Evolutionary conservation across 2,888 invertebrate species (phyloP), one percentile per base, ranked within the genome.

Genomic region (Calephelis perditalis): DNA sequence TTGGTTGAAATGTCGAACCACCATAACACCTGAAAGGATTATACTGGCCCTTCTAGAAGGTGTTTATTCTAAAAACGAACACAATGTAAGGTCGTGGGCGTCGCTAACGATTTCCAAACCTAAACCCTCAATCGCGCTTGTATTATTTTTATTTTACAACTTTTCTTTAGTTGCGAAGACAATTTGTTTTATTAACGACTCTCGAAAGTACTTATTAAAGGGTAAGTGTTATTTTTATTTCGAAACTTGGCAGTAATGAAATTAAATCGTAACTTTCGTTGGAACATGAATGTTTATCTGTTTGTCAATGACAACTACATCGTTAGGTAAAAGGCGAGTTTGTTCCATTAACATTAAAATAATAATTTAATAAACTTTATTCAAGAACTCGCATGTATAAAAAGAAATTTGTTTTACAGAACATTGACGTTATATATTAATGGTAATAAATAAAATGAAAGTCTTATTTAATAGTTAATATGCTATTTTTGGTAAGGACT

Each of bases 151-250:
- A 76, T 77, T 80, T 75, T 73, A 65, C 65, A 64, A 63, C 63
- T 65, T 59, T 60, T 56, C 65, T 65, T 58, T 63, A 63, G 72
- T 72, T 68, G 71, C 71, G 74, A 73, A 71, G 70, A 83, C 84
- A 81, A 84, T 85, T 84, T 84, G 78, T 86, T 86, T 86, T 85
- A 85, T 86, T 84, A 84, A 87, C 82, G 79, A 81, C 82, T 81
- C 86, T 85, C 80, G 79, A 79, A 78, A 77, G 73, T 83, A 82
- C 86, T 88, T 86, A 86, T 83, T 85, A 82, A 84, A 77, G 80
- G 77, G 82, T 84, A 79, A 82, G 84, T 81, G 84, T 81, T 81
- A 76, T 74, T 79, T 74, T 73, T 66, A 69, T 71, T 68, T 65
- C 65, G 62, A 68, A 65, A 68, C 66, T 63, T 68, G 62, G 64